phyloP scores from a whole-genome alignment of 2,888 invertebrate species.

The Troglohyphantes excavatus region DNA sequence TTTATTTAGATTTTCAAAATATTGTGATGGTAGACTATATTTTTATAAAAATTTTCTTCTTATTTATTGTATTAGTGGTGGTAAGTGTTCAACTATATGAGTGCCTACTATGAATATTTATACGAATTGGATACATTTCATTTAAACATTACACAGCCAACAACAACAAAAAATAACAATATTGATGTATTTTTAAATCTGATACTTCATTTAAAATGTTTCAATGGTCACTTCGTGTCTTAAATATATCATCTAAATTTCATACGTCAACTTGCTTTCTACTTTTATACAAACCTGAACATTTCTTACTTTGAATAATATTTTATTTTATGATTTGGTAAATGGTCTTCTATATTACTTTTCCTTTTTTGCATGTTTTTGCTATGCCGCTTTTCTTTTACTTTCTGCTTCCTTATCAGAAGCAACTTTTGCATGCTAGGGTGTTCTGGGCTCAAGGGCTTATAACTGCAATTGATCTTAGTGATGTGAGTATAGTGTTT shows the following conservation, averaged over 20 bases:
- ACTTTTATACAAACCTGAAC: neutral
- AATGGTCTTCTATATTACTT: constrained; percentile 57
- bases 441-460: constrained; percentile 79
- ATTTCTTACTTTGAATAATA: neutral
- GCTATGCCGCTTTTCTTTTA: constrained; percentile 66
- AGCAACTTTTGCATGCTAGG: constrained; percentile 79
- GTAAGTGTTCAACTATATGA: too few species aligned
- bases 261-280: neutral
- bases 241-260: neutral
- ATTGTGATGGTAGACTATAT: too few species aligned
- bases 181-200: too few species aligned
- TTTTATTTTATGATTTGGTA: constrained; percentile 53
- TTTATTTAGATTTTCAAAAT: too few species aligned
- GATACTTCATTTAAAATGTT: too few species aligned
- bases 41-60: too few species aligned
- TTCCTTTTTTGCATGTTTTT: constrained; percentile 75
- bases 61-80: too few species aligned
- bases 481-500: constrained; percentile 79
- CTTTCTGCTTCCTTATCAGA: constrained; percentile 78
- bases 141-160: too few species aligned
- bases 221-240: too few species aligned
- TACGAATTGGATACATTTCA: too few species aligned
- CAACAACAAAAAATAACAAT: too few species aligned
- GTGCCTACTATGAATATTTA: too few species aligned
- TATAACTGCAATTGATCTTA: constrained; percentile 68